phyloP scores from a whole-genome alignment of 2,113 vertebrate genomes.

The Macrotis lagotis region DNA sequence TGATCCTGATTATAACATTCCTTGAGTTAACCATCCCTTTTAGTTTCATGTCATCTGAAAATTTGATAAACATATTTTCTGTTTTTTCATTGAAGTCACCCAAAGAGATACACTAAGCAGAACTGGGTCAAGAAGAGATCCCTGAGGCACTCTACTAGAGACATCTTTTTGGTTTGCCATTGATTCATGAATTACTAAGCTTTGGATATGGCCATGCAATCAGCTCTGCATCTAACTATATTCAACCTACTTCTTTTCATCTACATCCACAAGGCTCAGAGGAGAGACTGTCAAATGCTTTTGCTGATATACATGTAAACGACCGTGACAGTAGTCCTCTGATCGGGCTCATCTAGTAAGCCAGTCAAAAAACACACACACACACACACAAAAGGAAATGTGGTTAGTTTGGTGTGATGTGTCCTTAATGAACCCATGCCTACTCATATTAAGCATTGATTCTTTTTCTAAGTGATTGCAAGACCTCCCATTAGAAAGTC shows the following conservation, averaged over 20 bases:
- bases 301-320: neutral
- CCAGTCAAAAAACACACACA: too few relatives aligned
- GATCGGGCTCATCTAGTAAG: neutral
- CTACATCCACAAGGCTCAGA: neutral
- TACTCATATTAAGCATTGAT: neutral
- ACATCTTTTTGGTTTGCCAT: neutral
- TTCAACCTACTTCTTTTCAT: neutral
- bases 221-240: neutral
- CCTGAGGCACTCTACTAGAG: neutral
- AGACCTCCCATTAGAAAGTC: neutral
- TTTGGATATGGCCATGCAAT: neutral
- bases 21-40: neutral
- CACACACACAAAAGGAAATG: neutral
- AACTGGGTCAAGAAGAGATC: neutral
- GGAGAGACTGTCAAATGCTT: neutral
- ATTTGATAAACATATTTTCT: neutral
- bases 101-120: neutral
- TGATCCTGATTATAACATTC: neutral
- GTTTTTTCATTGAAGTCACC: neutral
- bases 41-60: neutral
- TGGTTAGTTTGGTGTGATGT: neutral
- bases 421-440: neutral
- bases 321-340: neutral
- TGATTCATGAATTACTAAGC: neutral
- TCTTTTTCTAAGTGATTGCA: neutral